These are phyloP conservation scores for Streptopelia turtur DNA, from an alignment of 2,797 vertebrate genomes.

Conservation along the genomic window DNA sequence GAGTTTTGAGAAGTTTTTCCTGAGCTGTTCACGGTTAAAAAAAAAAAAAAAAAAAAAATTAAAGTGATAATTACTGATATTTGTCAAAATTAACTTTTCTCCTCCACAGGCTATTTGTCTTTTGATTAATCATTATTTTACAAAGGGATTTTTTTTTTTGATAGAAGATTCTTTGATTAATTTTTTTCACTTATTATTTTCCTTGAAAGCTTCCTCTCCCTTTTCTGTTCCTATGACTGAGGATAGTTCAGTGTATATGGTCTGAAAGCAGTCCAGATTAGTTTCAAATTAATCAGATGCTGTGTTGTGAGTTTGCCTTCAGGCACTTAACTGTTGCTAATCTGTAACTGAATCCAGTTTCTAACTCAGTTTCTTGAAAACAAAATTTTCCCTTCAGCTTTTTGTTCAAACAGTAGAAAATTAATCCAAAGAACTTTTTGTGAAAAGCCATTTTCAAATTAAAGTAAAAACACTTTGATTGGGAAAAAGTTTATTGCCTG, in stretches of 20 bases:
- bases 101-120: background rate
- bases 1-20: background rate
- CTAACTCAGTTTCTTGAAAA: conserved; percentile 2
- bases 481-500: background rate
- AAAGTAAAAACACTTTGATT: background rate
- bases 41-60: background rate
- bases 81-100: background rate
- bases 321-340: background rate
- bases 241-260: background rate
- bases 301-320: background rate
- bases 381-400: background rate
- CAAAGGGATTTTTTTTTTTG: background rate
- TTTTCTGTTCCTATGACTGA: background rate
- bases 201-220: background rate
- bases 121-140: background rate
- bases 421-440: background rate
- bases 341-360: background rate
- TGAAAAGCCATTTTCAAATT: background rate
- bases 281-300: background rate
- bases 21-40: background rate
- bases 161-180: background rate
- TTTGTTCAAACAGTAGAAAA: background rate
- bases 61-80: background rate
- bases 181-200: background rate
- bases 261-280: conserved; percentile 1